These are phyloP conservation scores for Eupelmus urozonus DNA, from an alignment of 2,888 invertebrate species.

Conservation along the genomic window DNA sequence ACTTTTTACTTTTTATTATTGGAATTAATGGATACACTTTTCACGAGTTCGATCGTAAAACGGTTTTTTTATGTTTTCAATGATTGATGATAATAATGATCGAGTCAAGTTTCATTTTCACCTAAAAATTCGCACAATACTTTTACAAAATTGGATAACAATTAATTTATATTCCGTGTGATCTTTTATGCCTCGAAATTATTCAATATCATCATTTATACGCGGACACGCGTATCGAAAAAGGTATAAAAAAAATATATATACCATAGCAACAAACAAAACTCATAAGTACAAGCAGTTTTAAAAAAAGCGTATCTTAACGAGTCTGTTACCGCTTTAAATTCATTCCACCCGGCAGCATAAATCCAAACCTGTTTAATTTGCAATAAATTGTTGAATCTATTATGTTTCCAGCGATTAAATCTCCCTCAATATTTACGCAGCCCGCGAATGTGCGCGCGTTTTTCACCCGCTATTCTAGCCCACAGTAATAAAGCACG, in stretches of 20 bases:
- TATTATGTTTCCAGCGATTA: neutral
- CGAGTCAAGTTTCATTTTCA: constrained; percentile 34
- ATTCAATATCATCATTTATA: neutral
- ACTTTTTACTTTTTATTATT: constrained; percentile 50
- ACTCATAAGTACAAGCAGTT: no score
- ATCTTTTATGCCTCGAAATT: neutral
- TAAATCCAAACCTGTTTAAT: neutral
- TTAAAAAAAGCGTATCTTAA: no score
- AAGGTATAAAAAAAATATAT: no score
- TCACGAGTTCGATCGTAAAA: constrained; percentile 47
- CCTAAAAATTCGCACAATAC: neutral
- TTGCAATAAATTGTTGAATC: neutral
- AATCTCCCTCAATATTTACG: neutral
- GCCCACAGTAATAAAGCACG: neutral
- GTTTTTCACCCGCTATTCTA: neutral
- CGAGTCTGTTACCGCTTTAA: neutral
- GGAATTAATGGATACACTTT: constrained; percentile 49
- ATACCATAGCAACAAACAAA: no score
- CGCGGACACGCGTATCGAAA: no score
- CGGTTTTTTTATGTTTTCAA: constrained; percentile 36
- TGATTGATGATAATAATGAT: constrained; percentile 53
- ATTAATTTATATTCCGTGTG: neutral
- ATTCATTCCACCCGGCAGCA: neutral
- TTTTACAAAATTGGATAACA: constrained; percentile 16
- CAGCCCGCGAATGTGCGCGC: neutral